phyloP scores from a whole-genome alignment of 1,140 invertebrate genomes.

The Cylas formicarius region DNA sequence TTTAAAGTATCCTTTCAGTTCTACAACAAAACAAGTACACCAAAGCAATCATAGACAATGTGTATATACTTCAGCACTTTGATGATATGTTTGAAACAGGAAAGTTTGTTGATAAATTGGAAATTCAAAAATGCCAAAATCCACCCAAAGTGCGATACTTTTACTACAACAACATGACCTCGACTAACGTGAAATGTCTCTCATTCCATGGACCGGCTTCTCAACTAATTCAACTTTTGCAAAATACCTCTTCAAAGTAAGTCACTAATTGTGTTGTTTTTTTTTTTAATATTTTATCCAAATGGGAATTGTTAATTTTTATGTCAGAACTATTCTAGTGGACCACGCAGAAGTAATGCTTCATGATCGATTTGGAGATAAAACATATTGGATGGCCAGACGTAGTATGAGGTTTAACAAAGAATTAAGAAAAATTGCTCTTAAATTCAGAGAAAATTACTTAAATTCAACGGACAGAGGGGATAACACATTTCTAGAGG shows the following conservation, averaged over 20 bases:
- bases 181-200: conserved; percentile 64
- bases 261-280: no score
- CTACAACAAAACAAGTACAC: conserved; percentile 26
- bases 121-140: conserved; percentile 50
- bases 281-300: neutral
- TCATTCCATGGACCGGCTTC: conserved; percentile 75
- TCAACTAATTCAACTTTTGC: conserved; percentile 52
- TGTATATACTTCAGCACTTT: conserved; percentile 81
- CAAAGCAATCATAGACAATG: conserved; percentile 56
- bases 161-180: conserved; percentile 55
- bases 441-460: conserved; percentile 58
- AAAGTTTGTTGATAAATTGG: conserved; percentile 76
- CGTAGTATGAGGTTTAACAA: conserved; percentile 85
- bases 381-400: conserved; percentile 76
- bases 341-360: conserved; percentile 82
- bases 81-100: conserved; percentile 75
- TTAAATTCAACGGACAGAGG: conserved; percentile 61
- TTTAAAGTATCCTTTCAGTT: conserved; percentile 16
- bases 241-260: conserved; percentile 40
- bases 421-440: conserved; percentile 60
- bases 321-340: conserved; percentile 62
- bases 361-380: conserved; percentile 78
- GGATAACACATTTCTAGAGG: conserved; percentile 52
- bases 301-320: conserved; percentile 9
- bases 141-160: conserved; percentile 41